Percentiles rank a stretch among this genome's conserved stretches.
phyloP scores from a whole-genome alignment of 2,888 invertebrate genomes.

The Amiota communis region DNA sequence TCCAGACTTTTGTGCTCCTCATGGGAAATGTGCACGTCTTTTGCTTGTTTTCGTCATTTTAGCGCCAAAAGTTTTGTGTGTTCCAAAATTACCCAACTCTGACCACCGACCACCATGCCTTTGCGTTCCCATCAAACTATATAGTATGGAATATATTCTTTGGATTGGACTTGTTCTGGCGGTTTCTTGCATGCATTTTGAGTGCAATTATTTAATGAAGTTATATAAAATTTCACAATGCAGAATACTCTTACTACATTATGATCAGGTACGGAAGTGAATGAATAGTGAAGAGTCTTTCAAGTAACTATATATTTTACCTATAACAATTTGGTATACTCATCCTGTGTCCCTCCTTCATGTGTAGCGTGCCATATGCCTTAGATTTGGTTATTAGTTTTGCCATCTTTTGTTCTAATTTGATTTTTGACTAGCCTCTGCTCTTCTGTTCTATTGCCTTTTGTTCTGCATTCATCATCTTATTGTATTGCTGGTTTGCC shows the following conservation, averaged over 20 bases:
- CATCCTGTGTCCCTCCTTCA: too few relatives aligned
- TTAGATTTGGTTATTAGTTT: slow-evolving; percentile 12
- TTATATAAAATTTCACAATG: slow-evolving; percentile 60
- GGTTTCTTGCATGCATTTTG: slow-evolving; percentile 53
- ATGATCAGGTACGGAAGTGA: slow-evolving; percentile 49
- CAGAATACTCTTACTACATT: slow-evolving; percentile 11
- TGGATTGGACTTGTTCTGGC: slow-evolving; percentile 35
- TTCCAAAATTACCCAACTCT: too few relatives aligned
- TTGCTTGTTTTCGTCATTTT: slow-evolving; percentile 52
- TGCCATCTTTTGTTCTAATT: slow-evolving; percentile 67
- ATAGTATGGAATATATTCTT: slow-evolving; percentile 31
- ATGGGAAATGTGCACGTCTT: slow-evolving; percentile 48
- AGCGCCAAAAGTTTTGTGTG: slow-evolving; percentile 54
- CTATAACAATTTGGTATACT: too few relatives aligned
- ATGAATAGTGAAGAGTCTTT: background rate
- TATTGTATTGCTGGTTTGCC: slow-evolving; percentile 49
- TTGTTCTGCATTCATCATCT: slow-evolving; percentile 49
- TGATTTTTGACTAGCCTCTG: slow-evolving; percentile 63
- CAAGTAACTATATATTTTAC: too few relatives aligned
- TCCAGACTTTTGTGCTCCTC: background rate
- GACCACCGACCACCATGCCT: too few relatives aligned
- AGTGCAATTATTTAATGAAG: slow-evolving; percentile 68
- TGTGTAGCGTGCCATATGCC: background rate
- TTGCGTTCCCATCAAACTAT: too few relatives aligned
- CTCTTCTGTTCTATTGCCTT: background rate